Percentiles rank a stretch among this genome's conserved stretches.
These are phyloP conservation scores for Anabas testudineus DNA, from an alignment of 2,797 vertebrate genomes.

Conservation along the genomic window DNA sequence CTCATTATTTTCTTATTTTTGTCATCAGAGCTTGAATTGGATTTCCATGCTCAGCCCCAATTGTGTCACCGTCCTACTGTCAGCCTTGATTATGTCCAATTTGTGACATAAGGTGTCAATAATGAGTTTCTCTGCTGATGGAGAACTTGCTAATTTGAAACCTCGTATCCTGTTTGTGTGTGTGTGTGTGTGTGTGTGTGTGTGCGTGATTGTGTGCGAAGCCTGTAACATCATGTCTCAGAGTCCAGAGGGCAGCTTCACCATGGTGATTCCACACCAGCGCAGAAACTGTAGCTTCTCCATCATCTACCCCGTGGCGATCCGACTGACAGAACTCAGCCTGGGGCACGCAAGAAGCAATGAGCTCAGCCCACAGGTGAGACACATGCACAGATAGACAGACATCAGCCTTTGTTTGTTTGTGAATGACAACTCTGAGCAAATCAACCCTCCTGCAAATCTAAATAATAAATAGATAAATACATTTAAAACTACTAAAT, in stretches of 20 bases:
- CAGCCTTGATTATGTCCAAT: conserved; percentile 65
- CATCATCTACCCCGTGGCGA: conserved; percentile 94
- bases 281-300: conserved; percentile 97
- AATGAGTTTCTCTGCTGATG: conserved; percentile 70
- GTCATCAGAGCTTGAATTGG: conserved; percentile 61
- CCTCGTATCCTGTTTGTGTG: conserved; percentile 34
- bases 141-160: conserved; percentile 65
- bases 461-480: too few species aligned
- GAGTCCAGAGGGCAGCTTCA: conserved; percentile 94
- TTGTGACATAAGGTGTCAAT: conserved; percentile 67
- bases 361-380: conserved; percentile 76
- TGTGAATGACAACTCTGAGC: too few species aligned
- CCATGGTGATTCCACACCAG: conserved; percentile 92
- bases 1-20: conserved; percentile 64
- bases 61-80: conserved; percentile 61
- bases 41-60: conserved; percentile 61
- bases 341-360: conserved; percentile 86
- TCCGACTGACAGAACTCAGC: conserved; percentile 92
- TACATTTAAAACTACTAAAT: too few species aligned
- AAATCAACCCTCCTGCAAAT: too few species aligned
- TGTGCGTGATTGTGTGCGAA: conserved; percentile 64
- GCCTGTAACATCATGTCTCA: conserved; percentile 98
- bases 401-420: too few species aligned
- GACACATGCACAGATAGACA: conserved; percentile 1
- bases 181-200: conserved; percentile 41